Evolutionary conservation across 2,797 vertebrate species (phyloP).

Genomic region (Oophaga sylvatica): DNA sequence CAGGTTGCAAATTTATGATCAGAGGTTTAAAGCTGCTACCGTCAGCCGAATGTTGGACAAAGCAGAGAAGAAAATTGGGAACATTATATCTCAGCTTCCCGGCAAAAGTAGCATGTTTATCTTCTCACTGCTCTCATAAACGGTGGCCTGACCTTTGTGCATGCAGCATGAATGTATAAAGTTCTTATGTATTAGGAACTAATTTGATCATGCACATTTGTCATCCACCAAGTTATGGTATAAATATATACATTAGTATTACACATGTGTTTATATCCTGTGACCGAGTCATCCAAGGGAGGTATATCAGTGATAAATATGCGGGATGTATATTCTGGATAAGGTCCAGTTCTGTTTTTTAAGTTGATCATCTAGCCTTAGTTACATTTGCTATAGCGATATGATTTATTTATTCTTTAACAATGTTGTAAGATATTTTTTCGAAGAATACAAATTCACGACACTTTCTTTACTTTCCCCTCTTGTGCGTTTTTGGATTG

Average conservation of each 20-base stretch:
- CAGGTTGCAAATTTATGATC: conserved; percentile 44
- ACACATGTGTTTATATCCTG: conserved; percentile 57
- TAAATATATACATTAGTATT: conserved; percentile 62
- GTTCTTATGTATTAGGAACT: conserved; percentile 61
- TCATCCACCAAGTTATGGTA: conserved; percentile 59
- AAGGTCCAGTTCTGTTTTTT: conserved; percentile 27
- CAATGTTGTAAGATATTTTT: not conserved
- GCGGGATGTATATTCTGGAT: conserved; percentile 32
- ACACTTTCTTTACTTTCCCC: not conserved
- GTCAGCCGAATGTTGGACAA: conserved; percentile 36
- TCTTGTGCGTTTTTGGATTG: not conserved
- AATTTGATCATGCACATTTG: conserved; percentile 58
- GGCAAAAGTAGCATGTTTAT: conserved; percentile 60
- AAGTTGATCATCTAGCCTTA: not conserved
- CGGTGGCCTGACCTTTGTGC: conserved; percentile 55
- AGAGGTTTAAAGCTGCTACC: conserved; percentile 34
- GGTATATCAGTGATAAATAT: conserved; percentile 54
- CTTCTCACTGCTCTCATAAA: conserved; percentile 58
- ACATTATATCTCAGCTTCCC: conserved; percentile 52
- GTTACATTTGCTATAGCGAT: not conserved
- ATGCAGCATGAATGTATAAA: conserved; percentile 56
- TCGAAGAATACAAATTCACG: not conserved
- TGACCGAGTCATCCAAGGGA: conserved; percentile 51
- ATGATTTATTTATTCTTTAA: not conserved
- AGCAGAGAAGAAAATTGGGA: conserved; percentile 56